phyloP scores from a whole-genome alignment of 2,113 vertebrate species.

The Melospiza georgiana region DNA sequence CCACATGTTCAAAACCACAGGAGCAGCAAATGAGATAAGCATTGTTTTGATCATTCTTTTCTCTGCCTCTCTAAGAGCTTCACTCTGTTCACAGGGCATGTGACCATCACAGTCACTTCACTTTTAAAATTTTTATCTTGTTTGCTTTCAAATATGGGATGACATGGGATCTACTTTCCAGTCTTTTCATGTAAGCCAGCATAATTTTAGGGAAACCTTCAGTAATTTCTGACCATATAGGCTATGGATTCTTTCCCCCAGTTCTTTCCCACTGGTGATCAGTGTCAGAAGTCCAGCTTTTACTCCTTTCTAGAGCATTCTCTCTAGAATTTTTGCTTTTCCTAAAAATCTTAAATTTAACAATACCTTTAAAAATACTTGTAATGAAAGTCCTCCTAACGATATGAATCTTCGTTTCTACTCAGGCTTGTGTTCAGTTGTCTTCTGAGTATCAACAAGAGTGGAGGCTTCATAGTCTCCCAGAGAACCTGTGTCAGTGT shows the following conservation, averaged over 20 bases:
- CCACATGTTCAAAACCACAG: no score
- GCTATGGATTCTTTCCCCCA: background rate
- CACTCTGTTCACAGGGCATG: no score
- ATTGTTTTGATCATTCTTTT: no score
- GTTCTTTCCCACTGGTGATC: background rate
- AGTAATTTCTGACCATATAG: background rate
- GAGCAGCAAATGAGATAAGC: no score
- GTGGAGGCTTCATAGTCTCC: background rate
- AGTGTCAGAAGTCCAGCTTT: background rate
- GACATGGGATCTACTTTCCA: background rate
- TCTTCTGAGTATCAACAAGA: background rate
- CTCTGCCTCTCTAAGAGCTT: no score
- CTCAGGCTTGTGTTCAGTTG: background rate
- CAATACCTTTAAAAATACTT: background rate
- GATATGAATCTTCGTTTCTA: background rate
- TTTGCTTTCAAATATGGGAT: background rate
- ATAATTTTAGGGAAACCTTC: background rate
- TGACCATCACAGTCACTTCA: no score
- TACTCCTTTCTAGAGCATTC: background rate
- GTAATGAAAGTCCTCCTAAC: background rate
- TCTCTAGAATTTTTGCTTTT: background rate
- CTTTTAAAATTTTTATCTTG: background rate
- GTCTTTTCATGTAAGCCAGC: background rate
- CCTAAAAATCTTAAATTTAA: background rate
- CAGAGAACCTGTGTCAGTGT: background rate